These are phyloP conservation scores for Nymphalis c-album DNA, from an alignment of 2,888 invertebrate genomes.

Conservation along the genomic window DNA sequence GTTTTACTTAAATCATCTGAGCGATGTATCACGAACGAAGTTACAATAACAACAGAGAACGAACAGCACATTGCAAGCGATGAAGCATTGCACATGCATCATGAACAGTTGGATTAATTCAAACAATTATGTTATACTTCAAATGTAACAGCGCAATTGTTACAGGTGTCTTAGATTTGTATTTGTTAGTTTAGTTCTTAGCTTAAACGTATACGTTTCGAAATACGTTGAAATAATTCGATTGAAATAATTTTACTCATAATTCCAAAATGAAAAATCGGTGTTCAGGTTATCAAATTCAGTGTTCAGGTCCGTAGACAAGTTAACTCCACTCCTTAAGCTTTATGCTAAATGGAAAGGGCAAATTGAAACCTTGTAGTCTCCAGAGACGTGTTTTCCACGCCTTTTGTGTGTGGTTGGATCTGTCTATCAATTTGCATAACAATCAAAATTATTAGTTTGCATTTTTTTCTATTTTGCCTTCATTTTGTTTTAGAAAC, in stretches of 20 bases:
- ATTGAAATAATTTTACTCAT: not conserved
- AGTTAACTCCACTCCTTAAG: too few species aligned
- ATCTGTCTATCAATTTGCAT: too few species aligned
- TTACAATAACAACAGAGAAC: not conserved
- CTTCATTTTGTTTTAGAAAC: too few species aligned
- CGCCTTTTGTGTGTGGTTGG: too few species aligned
- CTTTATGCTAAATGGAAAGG: too few species aligned
- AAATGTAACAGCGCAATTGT: not conserved
- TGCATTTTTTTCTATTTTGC: too few species aligned
- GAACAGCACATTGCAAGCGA: not conserved
- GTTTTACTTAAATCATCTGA: not conserved
- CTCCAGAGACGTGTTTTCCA: too few species aligned
- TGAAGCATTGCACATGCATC: constrained; percentile 1
- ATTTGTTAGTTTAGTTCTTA: not conserved
- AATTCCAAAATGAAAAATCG: not conserved
- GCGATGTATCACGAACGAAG: not conserved
- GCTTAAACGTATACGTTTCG: not conserved
- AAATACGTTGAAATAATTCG: not conserved
- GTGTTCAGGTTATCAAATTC: too few species aligned
- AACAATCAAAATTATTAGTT: too few species aligned
- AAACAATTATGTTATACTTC: not conserved
- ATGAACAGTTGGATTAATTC: not conserved
- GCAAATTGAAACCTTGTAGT: too few species aligned
- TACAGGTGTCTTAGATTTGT: not conserved
- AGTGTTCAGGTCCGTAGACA: too few species aligned